Conservation (phyloP, 2,888 invertebrate genomes). For the Adelognathus sp. region DNA sequence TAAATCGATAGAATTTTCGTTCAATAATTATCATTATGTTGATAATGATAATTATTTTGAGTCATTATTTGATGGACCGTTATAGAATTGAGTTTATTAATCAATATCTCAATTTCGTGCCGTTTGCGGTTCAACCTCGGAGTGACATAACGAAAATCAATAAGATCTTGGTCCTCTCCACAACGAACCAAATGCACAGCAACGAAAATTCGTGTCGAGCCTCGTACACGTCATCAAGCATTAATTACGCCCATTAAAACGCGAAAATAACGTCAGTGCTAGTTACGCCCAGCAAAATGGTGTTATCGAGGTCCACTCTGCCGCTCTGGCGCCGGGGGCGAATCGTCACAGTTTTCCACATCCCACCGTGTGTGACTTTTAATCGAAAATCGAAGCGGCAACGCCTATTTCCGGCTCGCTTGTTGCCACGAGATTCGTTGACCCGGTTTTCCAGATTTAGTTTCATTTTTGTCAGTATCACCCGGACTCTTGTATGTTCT, state of each 20-base stretch:
- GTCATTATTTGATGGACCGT: no score
- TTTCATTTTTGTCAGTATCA: not conserved
- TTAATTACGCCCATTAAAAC: not conserved
- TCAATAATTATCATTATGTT: no score
- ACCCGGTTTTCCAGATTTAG: constrained; percentile 21
- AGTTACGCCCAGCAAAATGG: not conserved
- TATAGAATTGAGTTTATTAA: no score
- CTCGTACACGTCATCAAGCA: not conserved
- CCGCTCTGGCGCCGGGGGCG: no score
- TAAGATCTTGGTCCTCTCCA: no score
- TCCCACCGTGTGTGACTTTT: not conserved
- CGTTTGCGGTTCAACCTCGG: no score
- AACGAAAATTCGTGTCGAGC: not conserved
- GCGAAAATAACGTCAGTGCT: not conserved
- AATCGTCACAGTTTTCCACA: not conserved
- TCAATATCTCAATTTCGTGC: no score
- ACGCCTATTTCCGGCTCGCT: constrained; percentile 23
- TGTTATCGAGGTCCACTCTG: not conserved
- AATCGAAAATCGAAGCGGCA: constrained; percentile 28
- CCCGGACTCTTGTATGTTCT: not conserved
- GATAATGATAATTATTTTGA: no score
- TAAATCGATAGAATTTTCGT: no score
- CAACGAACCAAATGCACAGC: no score
- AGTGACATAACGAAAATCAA: no score
- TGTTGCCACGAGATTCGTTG: constrained; percentile 39